Percentiles rank a stretch among this genome's conserved stretches.
Evolutionary conservation across 2,888 invertebrate species (phyloP).

Genomic region (Homarus gammarus): DNA sequence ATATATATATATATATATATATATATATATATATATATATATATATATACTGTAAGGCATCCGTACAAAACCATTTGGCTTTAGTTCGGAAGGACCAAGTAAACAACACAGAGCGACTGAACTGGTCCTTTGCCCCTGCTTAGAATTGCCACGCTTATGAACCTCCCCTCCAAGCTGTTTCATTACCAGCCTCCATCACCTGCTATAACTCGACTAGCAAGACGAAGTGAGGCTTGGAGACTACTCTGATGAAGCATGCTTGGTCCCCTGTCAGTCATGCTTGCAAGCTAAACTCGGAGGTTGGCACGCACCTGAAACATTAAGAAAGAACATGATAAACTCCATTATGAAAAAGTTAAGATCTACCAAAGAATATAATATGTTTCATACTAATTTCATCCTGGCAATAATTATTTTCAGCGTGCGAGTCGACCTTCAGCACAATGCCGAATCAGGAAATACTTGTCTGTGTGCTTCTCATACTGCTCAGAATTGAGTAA

Average conservation of each 20-base stretch:
- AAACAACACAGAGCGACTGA: slow-evolving; percentile 32
- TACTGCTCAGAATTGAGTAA: neutral
- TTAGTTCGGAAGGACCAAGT: slow-evolving; percentile 14
- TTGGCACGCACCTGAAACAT: slow-evolving; percentile 9
- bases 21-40: too few relatives aligned
- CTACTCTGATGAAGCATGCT: slow-evolving; percentile 34
- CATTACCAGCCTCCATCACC: slow-evolving; percentile 51
- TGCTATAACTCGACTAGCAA: slow-evolving; percentile 28
- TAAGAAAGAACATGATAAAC: too few relatives aligned
- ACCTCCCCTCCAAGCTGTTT: slow-evolving; percentile 34
- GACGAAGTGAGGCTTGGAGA: slow-evolving; percentile 4
- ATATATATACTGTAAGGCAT: too few relatives aligned
- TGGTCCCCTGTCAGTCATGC: slow-evolving; percentile 38
- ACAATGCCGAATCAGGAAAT: slow-evolving; percentile 63
- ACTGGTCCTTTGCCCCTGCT: slow-evolving; percentile 65
- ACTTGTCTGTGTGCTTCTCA: neutral
- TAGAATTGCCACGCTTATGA: slow-evolving; percentile 35
- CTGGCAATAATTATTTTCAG: too few relatives aligned
- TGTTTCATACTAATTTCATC: too few relatives aligned
- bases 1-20: too few relatives aligned
- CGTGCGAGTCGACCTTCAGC: slow-evolving; percentile 18
- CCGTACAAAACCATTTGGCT: slow-evolving; percentile 15
- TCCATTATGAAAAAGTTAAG: too few relatives aligned
- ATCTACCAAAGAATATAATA: too few relatives aligned
- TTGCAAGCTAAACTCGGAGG: slow-evolving; percentile 24